Evolutionary conservation across 2,113 vertebrate species (phyloP).

Genomic region (Zosterops japonicus): DNA sequence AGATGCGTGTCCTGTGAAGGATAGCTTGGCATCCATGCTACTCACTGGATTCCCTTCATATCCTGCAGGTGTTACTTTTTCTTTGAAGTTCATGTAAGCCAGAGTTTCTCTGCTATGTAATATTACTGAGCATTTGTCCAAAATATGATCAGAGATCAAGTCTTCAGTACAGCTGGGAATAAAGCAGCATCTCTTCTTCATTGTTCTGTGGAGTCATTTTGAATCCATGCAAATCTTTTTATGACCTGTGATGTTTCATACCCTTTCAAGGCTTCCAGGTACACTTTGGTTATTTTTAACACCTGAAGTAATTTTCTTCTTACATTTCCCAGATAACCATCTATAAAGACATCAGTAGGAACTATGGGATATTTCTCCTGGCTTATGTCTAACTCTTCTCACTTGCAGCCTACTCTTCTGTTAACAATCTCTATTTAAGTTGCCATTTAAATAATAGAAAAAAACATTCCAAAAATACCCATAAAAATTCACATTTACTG

Average conservation of each 20-base stretch:
- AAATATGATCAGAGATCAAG: not conserved
- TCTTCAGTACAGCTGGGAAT: not conserved
- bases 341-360: not conserved
- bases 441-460: not conserved
- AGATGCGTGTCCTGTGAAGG: not conserved
- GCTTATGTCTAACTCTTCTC: not conserved
- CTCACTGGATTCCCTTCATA: not conserved
- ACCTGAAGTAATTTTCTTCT: not conserved
- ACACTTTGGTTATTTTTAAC: not conserved
- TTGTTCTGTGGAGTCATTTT: not conserved
- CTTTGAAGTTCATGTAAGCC: not conserved
- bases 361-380: not conserved
- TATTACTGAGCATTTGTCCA: not conserved
- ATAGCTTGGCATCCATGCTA: not conserved
- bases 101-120: not conserved
- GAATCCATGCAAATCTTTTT: not conserved
- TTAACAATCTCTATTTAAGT: not conserved
- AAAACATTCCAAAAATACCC: rapidly evolving
- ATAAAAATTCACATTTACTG: not conserved
- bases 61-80: not conserved
- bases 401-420: not conserved
- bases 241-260: not conserved
- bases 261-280: not conserved
- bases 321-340: not conserved
- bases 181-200: not conserved